phyloP scores from a whole-genome alignment of 2,797 vertebrate genomes.

The Enteromius mattozi region DNA sequence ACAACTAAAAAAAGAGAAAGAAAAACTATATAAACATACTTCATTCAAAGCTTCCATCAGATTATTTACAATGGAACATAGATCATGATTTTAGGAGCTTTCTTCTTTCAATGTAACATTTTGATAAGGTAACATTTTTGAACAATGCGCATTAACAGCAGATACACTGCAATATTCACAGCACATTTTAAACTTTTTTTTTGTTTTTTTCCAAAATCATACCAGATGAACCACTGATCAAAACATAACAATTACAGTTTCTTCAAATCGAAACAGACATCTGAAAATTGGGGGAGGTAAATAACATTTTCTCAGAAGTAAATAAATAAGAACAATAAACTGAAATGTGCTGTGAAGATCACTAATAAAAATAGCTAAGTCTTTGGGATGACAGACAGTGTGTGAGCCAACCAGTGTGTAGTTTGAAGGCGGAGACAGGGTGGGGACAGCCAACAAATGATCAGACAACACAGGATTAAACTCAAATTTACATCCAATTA shows the following conservation, averaged over 20 bases:
- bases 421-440: slow-evolving; percentile 73
- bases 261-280: slow-evolving; percentile 56
- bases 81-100: slow-evolving; percentile 60
- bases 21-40: slow-evolving; percentile 68
- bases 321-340: slow-evolving; percentile 69
- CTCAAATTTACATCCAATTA: slow-evolving; percentile 64
- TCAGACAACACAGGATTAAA: slow-evolving; percentile 46
- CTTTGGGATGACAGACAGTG: slow-evolving; percentile 20
- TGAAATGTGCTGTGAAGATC: slow-evolving; percentile 9
- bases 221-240: slow-evolving; percentile 60
- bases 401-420: slow-evolving; percentile 43
- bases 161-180: slow-evolving; percentile 75
- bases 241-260: slow-evolving; percentile 74
- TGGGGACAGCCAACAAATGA: slow-evolving; percentile 53
- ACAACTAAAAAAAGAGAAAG: slow-evolving; percentile 62
- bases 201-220: slow-evolving; percentile 67
- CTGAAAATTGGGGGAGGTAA: slow-evolving; percentile 43
- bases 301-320: slow-evolving; percentile 46
- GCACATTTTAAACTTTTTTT: slow-evolving; percentile 71
- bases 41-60: slow-evolving; percentile 60
- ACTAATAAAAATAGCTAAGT: not conserved
- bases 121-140: slow-evolving; percentile 61
- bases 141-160: slow-evolving; percentile 68
- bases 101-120: slow-evolving; percentile 49
- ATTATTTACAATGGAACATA: slow-evolving; percentile 67